Evolutionary conservation across 2,797 vertebrate species (phyloP).

Genomic region (Trematomus bernacchii): DNA sequence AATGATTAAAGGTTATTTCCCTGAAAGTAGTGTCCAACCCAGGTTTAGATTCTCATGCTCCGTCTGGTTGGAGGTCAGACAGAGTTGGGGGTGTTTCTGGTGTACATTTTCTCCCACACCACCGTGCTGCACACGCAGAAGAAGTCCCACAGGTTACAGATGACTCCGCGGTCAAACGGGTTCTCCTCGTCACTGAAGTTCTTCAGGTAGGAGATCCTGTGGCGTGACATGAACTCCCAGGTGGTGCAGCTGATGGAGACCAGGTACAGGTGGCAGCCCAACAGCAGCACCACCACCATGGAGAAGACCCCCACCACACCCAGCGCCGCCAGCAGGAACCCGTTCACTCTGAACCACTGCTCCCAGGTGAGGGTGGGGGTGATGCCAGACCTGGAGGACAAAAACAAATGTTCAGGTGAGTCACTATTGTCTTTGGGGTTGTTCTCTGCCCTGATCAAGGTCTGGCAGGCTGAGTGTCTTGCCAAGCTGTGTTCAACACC

Average conservation of each 20-base stretch:
- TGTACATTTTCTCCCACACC: slow-evolving; percentile 87
- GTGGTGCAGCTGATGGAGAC: slow-evolving; percentile 94
- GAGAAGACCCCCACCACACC: slow-evolving; percentile 82
- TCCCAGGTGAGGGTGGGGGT: slow-evolving; percentile 80
- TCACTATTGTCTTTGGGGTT: too few relatives aligned
- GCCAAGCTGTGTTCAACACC: too few relatives aligned
- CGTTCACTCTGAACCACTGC: slow-evolving; percentile 87
- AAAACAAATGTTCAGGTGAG: background rate
- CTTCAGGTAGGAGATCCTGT: slow-evolving; percentile 95
- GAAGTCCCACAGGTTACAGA: slow-evolving; percentile 93
- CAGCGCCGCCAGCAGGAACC: slow-evolving; percentile 84
- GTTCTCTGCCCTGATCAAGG: too few relatives aligned
- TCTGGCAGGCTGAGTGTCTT: too few relatives aligned
- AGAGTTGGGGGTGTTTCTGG: slow-evolving; percentile 55
- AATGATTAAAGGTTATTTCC: background rate
- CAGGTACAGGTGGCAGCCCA: slow-evolving; percentile 93
- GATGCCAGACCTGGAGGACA: slow-evolving; percentile 90
- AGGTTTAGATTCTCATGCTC: background rate
- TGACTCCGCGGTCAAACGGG: slow-evolving; percentile 92
- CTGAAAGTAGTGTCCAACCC: background rate
- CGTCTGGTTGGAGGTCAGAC: slow-evolving; percentile 35
- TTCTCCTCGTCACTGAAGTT: slow-evolving; percentile 89
- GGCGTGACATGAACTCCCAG: slow-evolving; percentile 97
- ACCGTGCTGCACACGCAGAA: slow-evolving; percentile 90
- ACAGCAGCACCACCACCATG: slow-evolving; percentile 87